These are phyloP conservation scores for Siniperca knerii DNA, from an alignment of 2,113 vertebrate genomes.

Conservation along the genomic window DNA sequence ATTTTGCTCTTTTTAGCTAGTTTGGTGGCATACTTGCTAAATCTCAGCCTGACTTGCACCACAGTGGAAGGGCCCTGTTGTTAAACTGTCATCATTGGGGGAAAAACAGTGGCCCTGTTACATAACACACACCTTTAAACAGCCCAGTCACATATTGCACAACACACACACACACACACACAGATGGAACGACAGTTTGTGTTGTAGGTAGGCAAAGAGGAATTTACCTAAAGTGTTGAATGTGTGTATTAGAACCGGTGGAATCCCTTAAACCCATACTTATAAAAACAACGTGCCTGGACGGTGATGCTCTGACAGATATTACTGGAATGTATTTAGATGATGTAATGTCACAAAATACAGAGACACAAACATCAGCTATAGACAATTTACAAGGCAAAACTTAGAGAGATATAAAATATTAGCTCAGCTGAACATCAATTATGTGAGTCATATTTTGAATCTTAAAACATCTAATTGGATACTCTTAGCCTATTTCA, in stretches of 20 bases:
- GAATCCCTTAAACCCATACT: constrained; percentile 59
- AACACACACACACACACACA: constrained; percentile 11
- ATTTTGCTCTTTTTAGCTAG: not conserved
- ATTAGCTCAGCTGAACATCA: not conserved
- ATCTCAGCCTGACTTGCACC: not conserved
- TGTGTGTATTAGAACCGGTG: constrained; percentile 36
- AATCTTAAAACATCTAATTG: not conserved
- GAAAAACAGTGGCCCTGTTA: constrained; percentile 51
- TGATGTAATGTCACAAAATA: constrained; percentile 36
- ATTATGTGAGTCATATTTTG: not conserved
- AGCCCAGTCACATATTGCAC: not conserved
- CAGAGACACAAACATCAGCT: not conserved
- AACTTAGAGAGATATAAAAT: not conserved
- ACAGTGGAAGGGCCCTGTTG: constrained; percentile 21
- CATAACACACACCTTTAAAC: constrained; percentile 49
- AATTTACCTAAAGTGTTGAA: constrained; percentile 60
- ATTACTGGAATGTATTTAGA: constrained; percentile 59
- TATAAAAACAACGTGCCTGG: constrained; percentile 41
- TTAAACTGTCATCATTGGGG: constrained; percentile 46
- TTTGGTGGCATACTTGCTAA: constrained; percentile 9
- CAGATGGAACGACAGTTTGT: constrained; percentile 37
- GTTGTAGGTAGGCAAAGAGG: constrained; percentile 28
- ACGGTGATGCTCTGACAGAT: not conserved
- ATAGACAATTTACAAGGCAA: not conserved
- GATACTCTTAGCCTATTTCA: not conserved